These are phyloP conservation scores for Peromyscus attwateri DNA, from an alignment of 2,797 vertebrate genomes.

Conservation along the genomic window DNA sequence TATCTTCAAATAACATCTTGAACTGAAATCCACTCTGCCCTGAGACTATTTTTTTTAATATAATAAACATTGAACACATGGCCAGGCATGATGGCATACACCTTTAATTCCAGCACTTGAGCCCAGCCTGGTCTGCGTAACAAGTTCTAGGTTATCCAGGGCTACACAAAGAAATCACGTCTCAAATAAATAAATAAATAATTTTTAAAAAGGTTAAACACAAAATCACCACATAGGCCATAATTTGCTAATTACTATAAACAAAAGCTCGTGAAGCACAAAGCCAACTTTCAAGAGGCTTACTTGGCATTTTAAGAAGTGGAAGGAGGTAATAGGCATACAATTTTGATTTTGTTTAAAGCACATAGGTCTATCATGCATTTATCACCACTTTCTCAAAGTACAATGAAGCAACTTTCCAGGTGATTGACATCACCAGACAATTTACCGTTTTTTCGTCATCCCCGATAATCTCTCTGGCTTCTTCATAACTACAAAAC, in stretches of 20 bases:
- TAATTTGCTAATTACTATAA: conserved; percentile 58
- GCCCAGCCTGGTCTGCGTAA: background rate
- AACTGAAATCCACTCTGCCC: conserved; percentile 26
- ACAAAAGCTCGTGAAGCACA: conserved; percentile 13
- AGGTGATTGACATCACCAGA: conserved; percentile 29
- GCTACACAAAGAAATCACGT: background rate
- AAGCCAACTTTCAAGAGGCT: conserved; percentile 55
- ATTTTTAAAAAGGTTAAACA: background rate
- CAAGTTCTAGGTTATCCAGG: background rate
- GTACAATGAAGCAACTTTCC: conserved; percentile 29
- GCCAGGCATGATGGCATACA: background rate
- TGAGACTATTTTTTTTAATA: conserved; percentile 22
- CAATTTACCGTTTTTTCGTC: conserved; percentile 90
- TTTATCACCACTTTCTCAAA: conserved; percentile 46
- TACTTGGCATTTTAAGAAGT: conserved; percentile 64
- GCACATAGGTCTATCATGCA: conserved; percentile 16
- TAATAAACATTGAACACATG: conserved; percentile 47
- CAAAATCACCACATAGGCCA: conserved; percentile 38
- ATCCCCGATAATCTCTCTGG: conserved; percentile 95
- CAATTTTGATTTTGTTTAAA: conserved; percentile 61
- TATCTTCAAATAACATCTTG: conserved; percentile 8
- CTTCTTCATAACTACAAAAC: conserved; percentile 96
- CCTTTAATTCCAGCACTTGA: background rate
- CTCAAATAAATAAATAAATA: background rate
- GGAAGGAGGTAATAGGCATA: conserved; percentile 9